Base-by-base conservation (phyloP, 2,797 vertebrate species). In the Hylomyscus alleni region DNA sequence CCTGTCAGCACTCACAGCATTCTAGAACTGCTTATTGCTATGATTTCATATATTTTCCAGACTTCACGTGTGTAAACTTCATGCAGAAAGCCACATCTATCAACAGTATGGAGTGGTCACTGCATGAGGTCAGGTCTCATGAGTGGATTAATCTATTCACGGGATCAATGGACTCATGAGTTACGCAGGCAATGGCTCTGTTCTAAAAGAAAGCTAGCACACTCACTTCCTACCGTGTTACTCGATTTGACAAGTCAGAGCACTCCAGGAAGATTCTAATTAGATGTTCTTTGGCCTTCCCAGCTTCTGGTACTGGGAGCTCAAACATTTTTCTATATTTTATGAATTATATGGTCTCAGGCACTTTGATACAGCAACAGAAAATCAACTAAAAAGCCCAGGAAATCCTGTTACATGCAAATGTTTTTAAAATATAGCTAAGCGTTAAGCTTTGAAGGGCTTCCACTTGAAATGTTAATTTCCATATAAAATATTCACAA, bases 371-470 rank as follows among this genome's bases (percentile, higher is more conserved):
- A 90, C 3, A 44, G 67, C 58, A 65, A 65, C 5, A 65, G 44
- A 65, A 89, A 60, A 40, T 11, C 2, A 12, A 82, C 31, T 88
- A 52, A 78, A 60, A 78, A 44, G 52, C 14, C 24, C 31, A 82
- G 29, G 60, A 90, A 93, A 31, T 10, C 22, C 65, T n/a, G 3
- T 58, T 91, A 84, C 40, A 17, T 78, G 19, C 19, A 67, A 78
- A 47, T n/a, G 15, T 60, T 15, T 93, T 92, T 86, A 91, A 92
- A 84, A 47, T 65, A 52, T 26, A 77, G 34, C 77, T 47, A 47
- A 87, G 78, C 44, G 62, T 40, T 83, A 84, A 95, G 93, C 22
- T 93, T 60, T 89, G 19, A 69, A 86, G 93, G 73, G 84, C 22
- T 91, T 37, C 52, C 34, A 77, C 65, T 29, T 86, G 22, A 92